Evolutionary conservation across 2,113 vertebrate genomes (phyloP).

Genomic region (Piaya cayana): DNA sequence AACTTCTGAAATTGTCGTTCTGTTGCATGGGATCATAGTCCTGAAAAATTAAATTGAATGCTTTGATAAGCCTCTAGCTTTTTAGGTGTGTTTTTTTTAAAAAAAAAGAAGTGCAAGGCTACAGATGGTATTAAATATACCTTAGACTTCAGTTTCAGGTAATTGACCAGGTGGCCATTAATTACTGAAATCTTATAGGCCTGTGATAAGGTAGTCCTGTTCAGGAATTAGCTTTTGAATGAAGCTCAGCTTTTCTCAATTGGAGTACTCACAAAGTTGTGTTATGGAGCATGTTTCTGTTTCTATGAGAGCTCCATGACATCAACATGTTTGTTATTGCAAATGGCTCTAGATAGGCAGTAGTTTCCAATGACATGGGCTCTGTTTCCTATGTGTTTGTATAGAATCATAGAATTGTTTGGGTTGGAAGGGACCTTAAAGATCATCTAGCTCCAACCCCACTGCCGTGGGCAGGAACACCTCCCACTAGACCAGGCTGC

Average conservation of each 20-base stretch:
- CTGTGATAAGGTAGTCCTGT: neutral
- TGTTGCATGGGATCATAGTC: neutral
- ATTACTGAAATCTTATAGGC: neutral
- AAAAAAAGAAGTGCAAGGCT: neutral
- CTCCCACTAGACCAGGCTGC: too few relatives aligned
- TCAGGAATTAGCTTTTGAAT: neutral
- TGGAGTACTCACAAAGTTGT: neutral
- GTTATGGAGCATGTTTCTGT: neutral
- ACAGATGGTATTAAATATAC: neutral
- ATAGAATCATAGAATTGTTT: too few relatives aligned
- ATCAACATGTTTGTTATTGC: neutral
- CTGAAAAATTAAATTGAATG: neutral
- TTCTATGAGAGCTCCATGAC: neutral
- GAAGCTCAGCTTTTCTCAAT: neutral
- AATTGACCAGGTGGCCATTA: neutral
- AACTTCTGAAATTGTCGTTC: constrained; percentile 3
- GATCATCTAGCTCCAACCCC: too few relatives aligned
- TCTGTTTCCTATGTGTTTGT: neutral
- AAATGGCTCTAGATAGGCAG: neutral
- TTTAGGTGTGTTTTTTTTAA: too few relatives aligned
- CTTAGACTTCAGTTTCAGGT: neutral
- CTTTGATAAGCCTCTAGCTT: neutral
- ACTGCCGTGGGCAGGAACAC: too few relatives aligned
- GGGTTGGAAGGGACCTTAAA: too few relatives aligned
- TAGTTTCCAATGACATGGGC: neutral